phyloP scores from a whole-genome alignment of 1,140 invertebrate species.

The Neuroterus valhalla region DNA sequence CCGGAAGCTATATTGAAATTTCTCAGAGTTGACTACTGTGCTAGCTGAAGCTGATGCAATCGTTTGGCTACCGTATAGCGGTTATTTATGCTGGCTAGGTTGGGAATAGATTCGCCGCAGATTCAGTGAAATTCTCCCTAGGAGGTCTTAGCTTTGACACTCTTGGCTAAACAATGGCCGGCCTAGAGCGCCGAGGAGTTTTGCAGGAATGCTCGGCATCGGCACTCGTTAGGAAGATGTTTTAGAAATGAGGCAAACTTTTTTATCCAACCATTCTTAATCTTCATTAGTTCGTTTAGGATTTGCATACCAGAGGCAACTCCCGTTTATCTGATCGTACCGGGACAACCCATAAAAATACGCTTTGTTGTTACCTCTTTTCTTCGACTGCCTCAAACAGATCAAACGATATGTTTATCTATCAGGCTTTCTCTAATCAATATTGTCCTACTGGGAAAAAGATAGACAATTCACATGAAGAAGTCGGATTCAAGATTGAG shows the following conservation, averaged over 20 bases:
- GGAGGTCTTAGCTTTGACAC: slow-evolving; percentile 65
- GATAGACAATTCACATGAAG: too few species aligned
- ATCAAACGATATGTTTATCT: background rate
- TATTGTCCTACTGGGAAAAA: too few species aligned
- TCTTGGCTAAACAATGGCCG: slow-evolving; percentile 61
- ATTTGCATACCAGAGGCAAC: slow-evolving; percentile 66
- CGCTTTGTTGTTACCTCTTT: slow-evolving; percentile 28
- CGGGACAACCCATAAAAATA: slow-evolving; percentile 54
- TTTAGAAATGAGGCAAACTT: slow-evolving; percentile 67
- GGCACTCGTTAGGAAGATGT: slow-evolving; percentile 59
- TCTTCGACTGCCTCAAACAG: background rate
- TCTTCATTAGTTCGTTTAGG: slow-evolving; percentile 68
- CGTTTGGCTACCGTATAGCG: slow-evolving; percentile 50
- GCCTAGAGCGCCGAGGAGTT: slow-evolving; percentile 50
- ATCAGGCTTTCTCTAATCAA: too few species aligned
- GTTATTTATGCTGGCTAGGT: slow-evolving; percentile 46
- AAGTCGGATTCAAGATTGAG: too few species aligned
- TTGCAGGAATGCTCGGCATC: slow-evolving; percentile 59
- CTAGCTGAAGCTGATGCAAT: slow-evolving; percentile 49
- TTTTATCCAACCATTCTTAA: slow-evolving; percentile 67
- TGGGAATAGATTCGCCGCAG: slow-evolving; percentile 54
- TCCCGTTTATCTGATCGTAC: slow-evolving; percentile 65
- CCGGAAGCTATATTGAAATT: slow-evolving; percentile 56
- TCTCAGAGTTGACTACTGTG: slow-evolving; percentile 59
- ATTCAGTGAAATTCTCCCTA: slow-evolving; percentile 61